These are phyloP conservation scores for Thamnophis elegans DNA, from an alignment of 2,797 vertebrate species.

Conservation along the genomic window DNA sequence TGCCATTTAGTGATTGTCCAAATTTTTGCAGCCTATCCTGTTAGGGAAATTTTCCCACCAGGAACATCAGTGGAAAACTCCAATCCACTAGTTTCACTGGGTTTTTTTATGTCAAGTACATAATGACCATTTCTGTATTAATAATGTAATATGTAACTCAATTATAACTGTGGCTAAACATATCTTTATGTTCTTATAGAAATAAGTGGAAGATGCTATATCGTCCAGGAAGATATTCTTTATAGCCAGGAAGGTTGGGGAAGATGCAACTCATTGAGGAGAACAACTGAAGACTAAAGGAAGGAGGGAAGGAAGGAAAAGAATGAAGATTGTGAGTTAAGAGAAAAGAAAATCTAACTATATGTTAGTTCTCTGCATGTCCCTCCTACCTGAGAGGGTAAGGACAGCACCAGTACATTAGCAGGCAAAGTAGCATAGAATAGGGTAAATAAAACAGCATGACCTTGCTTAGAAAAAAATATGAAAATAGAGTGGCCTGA, in stretches of 20 bases:
- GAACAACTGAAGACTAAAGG: background rate
- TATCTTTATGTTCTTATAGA: background rate
- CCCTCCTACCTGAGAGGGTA: too few relatives aligned
- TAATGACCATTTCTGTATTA: background rate
- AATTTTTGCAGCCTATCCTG: background rate
- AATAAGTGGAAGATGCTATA: background rate
- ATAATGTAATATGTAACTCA: background rate
- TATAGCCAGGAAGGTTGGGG: background rate
- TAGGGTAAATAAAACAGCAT: too few relatives aligned
- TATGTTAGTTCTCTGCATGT: too few relatives aligned
- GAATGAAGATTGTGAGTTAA: too few relatives aligned
- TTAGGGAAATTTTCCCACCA: background rate
- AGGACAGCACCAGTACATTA: too few relatives aligned
- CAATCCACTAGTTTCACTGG: background rate
- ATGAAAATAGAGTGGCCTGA: too few relatives aligned
- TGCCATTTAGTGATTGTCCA: background rate
- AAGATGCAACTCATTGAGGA: background rate
- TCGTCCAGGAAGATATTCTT: background rate
- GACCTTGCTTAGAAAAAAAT: too few relatives aligned
- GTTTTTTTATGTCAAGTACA: background rate
- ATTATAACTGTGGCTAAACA: background rate
- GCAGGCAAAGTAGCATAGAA: too few relatives aligned
- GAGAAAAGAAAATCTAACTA: too few relatives aligned
- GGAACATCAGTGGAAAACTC: background rate
- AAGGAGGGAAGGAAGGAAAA: too few relatives aligned